Percentiles rank a stretch among this genome's conserved stretches.
Evolutionary conservation across 2,797 vertebrate species (phyloP).

Genomic region (Acanthurus leucopareius): DNA sequence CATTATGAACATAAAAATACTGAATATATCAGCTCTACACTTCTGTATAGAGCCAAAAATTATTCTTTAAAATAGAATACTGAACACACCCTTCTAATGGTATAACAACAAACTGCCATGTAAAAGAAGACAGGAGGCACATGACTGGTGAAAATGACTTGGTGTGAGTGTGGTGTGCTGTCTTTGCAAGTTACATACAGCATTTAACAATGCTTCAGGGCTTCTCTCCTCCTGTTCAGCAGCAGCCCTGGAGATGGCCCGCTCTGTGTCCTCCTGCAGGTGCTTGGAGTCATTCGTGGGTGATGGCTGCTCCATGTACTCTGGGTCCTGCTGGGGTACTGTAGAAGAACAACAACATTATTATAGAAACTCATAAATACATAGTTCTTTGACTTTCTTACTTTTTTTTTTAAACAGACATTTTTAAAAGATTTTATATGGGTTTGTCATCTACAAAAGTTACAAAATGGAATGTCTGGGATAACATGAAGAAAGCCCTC

Average conservation of each 20-base stretch:
- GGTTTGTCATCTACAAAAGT: too few relatives aligned
- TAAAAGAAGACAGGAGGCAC: not conserved
- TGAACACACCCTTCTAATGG: not conserved
- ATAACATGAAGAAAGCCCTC: not conserved
- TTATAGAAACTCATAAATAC: not conserved
- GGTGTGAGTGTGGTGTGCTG: constrained; percentile 12
- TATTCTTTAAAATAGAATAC: not conserved
- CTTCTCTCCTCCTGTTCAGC: constrained; percentile 91
- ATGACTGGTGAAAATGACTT: not conserved
- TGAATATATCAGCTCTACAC: not conserved
- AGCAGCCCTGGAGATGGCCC: constrained; percentile 91
- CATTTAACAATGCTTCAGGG: constrained; percentile 92
- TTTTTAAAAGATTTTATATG: not conserved
- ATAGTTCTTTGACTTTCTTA: not conserved
- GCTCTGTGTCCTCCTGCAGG: constrained; percentile 94
- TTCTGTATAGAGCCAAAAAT: not conserved
- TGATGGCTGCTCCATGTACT: constrained; percentile 97
- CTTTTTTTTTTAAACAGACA: too few relatives aligned
- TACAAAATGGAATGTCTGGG: not conserved
- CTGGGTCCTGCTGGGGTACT: constrained; percentile 91
- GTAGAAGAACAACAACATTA: constrained; percentile 15
- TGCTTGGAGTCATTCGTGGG: constrained; percentile 92
- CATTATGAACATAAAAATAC: not conserved
- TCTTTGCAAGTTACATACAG: constrained; percentile 85
- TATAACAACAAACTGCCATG: not conserved